Evolutionary conservation across 2,888 invertebrate species (phyloP), one percentile per base, ranked within the genome.

Genomic region (Drepana falcataria): DNA sequence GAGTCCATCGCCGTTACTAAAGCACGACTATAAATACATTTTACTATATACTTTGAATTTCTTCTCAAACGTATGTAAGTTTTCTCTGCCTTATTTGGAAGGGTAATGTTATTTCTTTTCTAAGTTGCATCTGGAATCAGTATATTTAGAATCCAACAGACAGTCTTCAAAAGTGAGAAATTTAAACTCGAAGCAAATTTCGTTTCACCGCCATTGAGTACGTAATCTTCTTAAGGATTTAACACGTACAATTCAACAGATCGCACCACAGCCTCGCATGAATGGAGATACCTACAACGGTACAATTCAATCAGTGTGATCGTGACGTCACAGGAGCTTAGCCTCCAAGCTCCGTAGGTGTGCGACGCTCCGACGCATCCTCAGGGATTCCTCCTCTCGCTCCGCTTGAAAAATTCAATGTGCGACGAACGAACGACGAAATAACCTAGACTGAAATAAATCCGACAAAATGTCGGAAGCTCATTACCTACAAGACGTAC

Each of bases 361-460:
- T 44, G 62, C 61, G 59, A 63, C 73, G 75, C 77, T 79, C 73
- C 76, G 63, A 65, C 75, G 74, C 79, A 79, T 85, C 86, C 87
- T 76, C 59, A 49, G 84, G 87, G 85, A 85, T 77, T 86, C 78
- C 75, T 59, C 60, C 55, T 58, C 71, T 67, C 68, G 59, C 62
- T 64, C 67, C 70, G 68, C 77, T 73, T 80, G 81, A 81, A 77
- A 86, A 85, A 87, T 86, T 81, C 84, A 84, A 87, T 87, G 81
- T 81, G 63, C 71, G 60, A 66, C 53, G 58, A 56, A 58, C 55
- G 7, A 37, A 40, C 64, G 57, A 62, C 64, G 63, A 66, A 67
- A 64, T 69, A 70, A 69, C 65, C 61, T 60, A 51, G 51, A 40
- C 51, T 58, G 55, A 47, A 33, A 48, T 48, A 44, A 47, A 47